Percentiles rank a stretch among this genome's conserved stretches.
These are phyloP conservation scores for Drosophila kanapiae DNA, from an alignment of 1,140 invertebrate genomes.

Conservation along the genomic window DNA sequence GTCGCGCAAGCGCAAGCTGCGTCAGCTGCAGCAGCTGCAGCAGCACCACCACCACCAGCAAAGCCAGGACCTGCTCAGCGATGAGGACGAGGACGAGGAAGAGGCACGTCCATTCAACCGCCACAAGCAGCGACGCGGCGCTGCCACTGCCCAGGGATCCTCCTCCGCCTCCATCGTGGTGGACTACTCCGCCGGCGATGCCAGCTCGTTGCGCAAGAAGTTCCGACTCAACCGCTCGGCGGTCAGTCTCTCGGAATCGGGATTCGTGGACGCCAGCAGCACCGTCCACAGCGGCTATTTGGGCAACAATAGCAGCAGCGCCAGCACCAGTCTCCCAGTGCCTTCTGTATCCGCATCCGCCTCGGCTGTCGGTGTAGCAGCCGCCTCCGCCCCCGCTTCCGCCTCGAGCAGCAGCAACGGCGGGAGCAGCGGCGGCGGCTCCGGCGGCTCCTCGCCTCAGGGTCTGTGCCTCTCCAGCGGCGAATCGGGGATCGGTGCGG, in stretches of 20 bases:
- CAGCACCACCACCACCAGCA: conserved; percentile 50
- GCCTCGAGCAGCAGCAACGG: conserved; percentile 13
- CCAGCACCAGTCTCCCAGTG: conserved; percentile 9
- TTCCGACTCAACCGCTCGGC: conserved; percentile 74
- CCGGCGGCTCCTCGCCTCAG: conserved; percentile 74
- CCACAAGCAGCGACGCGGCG: conserved; percentile 75
- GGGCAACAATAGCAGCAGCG: conserved; percentile 43
- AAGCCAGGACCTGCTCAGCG: conserved; percentile 31
- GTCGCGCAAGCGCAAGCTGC: conserved; percentile 68
- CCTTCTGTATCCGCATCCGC: neutral
- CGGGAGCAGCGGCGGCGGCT: conserved; percentile 39
- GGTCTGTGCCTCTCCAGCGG: conserved; percentile 70
- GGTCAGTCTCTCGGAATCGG: conserved; percentile 68
- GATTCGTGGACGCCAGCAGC: conserved; percentile 76
- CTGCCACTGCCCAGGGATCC: conserved; percentile 13
- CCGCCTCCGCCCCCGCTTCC: conserved; percentile 11
- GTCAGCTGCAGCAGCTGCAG: conserved; percentile 67
- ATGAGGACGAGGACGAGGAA: conserved; percentile 53
- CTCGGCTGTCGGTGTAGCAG: neutral
- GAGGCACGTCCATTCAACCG: conserved; percentile 30
- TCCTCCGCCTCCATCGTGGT: conserved; percentile 60
- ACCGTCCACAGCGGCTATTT: conserved; percentile 54
- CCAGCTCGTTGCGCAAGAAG: conserved; percentile 80
- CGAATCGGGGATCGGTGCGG: conserved; percentile 75
- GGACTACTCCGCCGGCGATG: conserved; percentile 68